Conservation (phyloP, 2,888 invertebrate genomes). For the Coelinius sp. region DNA sequence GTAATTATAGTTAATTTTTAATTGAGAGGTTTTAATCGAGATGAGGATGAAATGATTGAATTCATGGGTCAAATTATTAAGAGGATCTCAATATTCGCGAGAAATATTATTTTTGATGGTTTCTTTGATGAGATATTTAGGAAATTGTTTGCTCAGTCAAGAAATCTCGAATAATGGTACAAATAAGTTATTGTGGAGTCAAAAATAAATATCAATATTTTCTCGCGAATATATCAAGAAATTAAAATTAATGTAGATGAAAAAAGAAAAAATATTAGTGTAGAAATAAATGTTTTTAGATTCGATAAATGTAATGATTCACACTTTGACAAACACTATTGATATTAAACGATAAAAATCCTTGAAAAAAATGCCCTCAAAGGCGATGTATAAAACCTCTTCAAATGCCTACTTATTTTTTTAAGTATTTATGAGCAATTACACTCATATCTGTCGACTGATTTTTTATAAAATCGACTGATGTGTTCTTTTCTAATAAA, state of each 20-base stretch:
- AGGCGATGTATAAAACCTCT: neutral
- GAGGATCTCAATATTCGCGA: no score
- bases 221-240: neutral
- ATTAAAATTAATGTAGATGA: neutral
- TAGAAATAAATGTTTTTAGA: neutral
- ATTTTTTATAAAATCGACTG: conserved; percentile 19
- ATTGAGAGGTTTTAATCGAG: no score
- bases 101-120: no score
- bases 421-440: conserved; percentile 19
- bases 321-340: neutral
- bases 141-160: neutral
- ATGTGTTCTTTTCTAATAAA: neutral
- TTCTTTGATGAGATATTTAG: no score
- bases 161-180: conserved; percentile 10
- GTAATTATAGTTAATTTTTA: neutral
- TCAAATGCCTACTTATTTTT: conserved; percentile 21
- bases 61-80: no score
- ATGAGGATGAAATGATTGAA: no score
- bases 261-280: neutral
- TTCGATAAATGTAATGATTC: neutral
- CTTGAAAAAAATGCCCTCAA: neutral
- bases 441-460: conserved; percentile 20
- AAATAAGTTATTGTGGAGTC: neutral
- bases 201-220: neutral
- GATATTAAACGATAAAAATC: neutral